Conservation (phyloP, 2,888 invertebrate genomes). For the Dolichopus griseipennis region DNA sequence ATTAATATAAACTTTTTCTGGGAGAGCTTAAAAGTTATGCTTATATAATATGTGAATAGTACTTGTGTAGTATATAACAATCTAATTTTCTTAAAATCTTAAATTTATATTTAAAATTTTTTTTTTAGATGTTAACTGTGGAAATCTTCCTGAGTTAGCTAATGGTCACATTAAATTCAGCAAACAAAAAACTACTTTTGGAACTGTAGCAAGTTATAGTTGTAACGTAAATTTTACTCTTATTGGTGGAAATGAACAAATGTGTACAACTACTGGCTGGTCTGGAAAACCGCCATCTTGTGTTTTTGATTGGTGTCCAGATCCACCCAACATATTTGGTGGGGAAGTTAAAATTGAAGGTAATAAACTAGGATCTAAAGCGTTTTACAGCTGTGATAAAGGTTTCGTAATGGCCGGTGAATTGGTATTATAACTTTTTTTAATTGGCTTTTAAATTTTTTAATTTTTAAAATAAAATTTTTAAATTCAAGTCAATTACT, state of each 20-base stretch:
- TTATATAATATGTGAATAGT: not conserved
- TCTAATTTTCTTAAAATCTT: not conserved
- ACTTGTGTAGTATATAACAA: not conserved
- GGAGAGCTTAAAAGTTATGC: too few relatives aligned
- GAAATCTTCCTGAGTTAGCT: constrained; percentile 55
- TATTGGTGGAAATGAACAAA: constrained; percentile 61
- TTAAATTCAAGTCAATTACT: constrained; percentile 53
- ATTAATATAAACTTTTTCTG: too few relatives aligned
- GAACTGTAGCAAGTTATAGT: constrained; percentile 63
- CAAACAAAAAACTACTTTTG: constrained; percentile 67
- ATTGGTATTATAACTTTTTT: constrained; percentile 55
- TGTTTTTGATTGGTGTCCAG: constrained; percentile 80
- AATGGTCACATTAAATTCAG: constrained; percentile 62
- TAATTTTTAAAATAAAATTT: not conserved
- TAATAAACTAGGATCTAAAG: constrained; percentile 69
- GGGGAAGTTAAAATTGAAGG: constrained; percentile 63
- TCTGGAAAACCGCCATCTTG: constrained; percentile 70
- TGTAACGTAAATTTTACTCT: constrained; percentile 81
- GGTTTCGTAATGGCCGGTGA: constrained; percentile 79
- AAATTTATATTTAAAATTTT: constrained; percentile 13
- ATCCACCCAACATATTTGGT: constrained; percentile 68
- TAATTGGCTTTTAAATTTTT: too few relatives aligned
- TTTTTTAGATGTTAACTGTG: constrained; percentile 72
- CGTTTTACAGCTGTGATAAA: constrained; percentile 69
- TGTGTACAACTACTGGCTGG: constrained; percentile 73